These are phyloP conservation scores for Syrista parreyssii DNA, from an alignment of 2,888 invertebrate genomes.

Conservation along the genomic window DNA sequence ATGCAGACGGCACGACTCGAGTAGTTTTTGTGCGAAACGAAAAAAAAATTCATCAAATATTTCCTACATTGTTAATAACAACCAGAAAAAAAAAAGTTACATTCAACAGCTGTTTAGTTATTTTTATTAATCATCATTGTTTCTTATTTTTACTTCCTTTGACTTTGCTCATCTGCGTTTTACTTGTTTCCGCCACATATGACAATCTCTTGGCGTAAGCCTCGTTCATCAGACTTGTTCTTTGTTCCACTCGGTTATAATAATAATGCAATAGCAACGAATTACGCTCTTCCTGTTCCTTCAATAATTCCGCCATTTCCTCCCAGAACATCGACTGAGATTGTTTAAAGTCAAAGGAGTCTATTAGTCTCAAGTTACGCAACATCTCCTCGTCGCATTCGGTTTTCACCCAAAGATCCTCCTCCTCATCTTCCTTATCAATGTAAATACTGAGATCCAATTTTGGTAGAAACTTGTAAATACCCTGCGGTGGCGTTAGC, in stretches of 20 bases:
- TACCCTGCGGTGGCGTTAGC: constrained; percentile 19
- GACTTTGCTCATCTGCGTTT: constrained; percentile 16
- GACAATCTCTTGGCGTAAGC: constrained; percentile 15
- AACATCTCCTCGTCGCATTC: constrained; percentile 35
- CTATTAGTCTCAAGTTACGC: constrained; percentile 27
- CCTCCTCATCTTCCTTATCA: constrained; percentile 30
- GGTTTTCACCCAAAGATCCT: constrained; percentile 30
- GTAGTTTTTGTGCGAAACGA: too few species aligned
- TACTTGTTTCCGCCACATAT: constrained; percentile 17
- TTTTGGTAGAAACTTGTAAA: constrained; percentile 22
- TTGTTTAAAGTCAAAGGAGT: constrained; percentile 27
- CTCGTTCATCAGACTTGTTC: constrained; percentile 3
- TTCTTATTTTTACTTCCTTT: constrained; percentile 19
- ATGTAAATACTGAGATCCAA: constrained; percentile 26
- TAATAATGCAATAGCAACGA: constrained; percentile 3
- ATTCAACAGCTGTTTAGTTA: background rate
- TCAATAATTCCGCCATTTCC: constrained; percentile 2
- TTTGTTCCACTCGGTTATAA: background rate
- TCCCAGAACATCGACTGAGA: constrained; percentile 14
- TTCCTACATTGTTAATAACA: too few species aligned
- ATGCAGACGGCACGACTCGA: background rate
- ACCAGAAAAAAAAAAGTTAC: too few species aligned
- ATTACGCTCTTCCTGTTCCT: constrained; percentile 4
- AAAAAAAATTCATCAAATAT: too few species aligned
- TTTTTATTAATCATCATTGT: background rate